Evolutionary conservation across 2,797 vertebrate species (phyloP).

Genomic region (Dendrocincla fuliginosa): DNA sequence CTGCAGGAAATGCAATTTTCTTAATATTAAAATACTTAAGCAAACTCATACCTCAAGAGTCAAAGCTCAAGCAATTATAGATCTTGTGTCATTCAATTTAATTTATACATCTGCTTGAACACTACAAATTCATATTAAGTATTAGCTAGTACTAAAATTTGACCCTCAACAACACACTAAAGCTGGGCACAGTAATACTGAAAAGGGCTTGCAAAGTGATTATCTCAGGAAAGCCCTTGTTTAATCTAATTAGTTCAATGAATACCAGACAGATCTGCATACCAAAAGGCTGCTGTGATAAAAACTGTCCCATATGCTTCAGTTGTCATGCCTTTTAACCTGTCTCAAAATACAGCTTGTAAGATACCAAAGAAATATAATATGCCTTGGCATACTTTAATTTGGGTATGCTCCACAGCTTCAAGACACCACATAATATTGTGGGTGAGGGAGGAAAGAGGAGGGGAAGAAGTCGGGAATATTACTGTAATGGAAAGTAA

Average conservation of each 20-base stretch:
- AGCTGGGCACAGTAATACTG: slow-evolving; percentile 56
- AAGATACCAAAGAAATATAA: background rate
- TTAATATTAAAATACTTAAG: background rate
- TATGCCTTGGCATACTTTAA: background rate
- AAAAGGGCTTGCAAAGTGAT: slow-evolving; percentile 79
- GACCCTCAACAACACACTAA: slow-evolving; percentile 82
- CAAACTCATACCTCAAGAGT: background rate
- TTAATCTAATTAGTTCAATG: slow-evolving; percentile 83
- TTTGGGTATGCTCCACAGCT: background rate
- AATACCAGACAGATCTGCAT: slow-evolving; percentile 56
- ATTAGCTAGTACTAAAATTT: slow-evolving; percentile 58
- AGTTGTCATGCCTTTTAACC: background rate
- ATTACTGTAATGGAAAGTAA: background rate
- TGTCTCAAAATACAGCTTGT: background rate
- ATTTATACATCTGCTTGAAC: background rate
- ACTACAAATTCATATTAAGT: slow-evolving; percentile 15
- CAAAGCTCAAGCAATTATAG: background rate
- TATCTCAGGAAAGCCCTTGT: slow-evolving; percentile 82
- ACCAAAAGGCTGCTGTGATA: slow-evolving; percentile 9
- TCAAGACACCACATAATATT: background rate
- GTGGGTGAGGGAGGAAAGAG: background rate
- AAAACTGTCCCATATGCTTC: background rate
- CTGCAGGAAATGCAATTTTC: background rate
- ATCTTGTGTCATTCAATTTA: background rate
- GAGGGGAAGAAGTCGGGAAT: background rate